Percentiles rank a stretch among this genome's conserved stretches.
Conservation (phyloP, 2,113 vertebrate species). For the Litocranius walleri region DNA sequence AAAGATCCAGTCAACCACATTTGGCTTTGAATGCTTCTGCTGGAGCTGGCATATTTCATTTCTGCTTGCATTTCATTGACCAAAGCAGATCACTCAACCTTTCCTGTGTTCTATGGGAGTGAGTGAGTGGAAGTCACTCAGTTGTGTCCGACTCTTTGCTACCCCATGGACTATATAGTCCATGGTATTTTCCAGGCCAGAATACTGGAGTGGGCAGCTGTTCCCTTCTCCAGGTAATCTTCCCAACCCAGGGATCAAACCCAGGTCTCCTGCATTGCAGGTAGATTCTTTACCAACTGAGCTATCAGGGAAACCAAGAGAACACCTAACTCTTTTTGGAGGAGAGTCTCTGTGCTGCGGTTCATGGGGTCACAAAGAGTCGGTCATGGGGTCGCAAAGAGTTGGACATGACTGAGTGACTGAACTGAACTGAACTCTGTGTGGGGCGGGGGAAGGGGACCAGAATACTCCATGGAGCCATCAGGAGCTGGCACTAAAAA, state of each 20-base stretch:
- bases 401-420: not conserved
- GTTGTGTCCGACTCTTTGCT: not conserved
- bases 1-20: not conserved
- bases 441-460: not conserved
- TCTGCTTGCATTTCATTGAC: not conserved
- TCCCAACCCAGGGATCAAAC: not conserved
- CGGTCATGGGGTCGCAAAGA: not conserved
- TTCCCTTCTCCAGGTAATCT: not conserved
- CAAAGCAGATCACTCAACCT: too few relatives aligned
- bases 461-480: not conserved
- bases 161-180: not conserved
- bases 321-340: not conserved
- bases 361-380: not conserved
- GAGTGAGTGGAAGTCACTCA: not conserved
- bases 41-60: not conserved
- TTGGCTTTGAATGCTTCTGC: not conserved
- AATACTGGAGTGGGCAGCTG: not conserved
- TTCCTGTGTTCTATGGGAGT: not conserved
- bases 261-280: not conserved
- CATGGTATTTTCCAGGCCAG: not conserved
- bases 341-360: not conserved
- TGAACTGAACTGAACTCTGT: not conserved
- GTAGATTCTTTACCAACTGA: not conserved
- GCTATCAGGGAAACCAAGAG: not conserved
- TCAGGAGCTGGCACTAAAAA: not conserved